Evolutionary conservation across 2,888 invertebrate genomes (phyloP).

Genomic region (Lithophane semibrunnea): DNA sequence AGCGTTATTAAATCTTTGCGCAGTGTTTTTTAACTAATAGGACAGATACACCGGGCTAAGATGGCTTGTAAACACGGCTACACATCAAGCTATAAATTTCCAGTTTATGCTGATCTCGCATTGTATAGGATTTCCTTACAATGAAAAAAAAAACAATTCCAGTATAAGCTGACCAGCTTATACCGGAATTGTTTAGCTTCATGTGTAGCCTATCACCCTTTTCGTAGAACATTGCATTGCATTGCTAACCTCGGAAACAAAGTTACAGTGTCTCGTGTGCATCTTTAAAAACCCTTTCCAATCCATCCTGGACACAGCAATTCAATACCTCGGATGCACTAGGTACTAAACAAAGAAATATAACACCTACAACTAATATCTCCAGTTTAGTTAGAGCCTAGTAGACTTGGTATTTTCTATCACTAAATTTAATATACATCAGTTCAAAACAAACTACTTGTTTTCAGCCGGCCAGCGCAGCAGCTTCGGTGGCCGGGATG

Average conservation of each 20-base stretch:
- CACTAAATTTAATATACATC: not conserved
- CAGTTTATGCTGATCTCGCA: too few species aligned
- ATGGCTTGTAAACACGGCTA: too few species aligned
- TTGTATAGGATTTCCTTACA: too few species aligned
- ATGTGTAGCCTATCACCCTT: too few species aligned
- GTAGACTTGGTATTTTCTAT: not conserved
- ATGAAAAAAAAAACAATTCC: too few species aligned
- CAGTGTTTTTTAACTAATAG: not conserved
- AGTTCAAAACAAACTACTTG: not conserved
- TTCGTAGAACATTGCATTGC: not conserved
- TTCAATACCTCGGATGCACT: not conserved
- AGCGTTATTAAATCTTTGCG: too few species aligned
- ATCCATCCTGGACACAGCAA: not conserved
- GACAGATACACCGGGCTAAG: not conserved
- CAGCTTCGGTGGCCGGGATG: constrained; percentile 82
- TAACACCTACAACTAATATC: not conserved
- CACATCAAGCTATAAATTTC: too few species aligned
- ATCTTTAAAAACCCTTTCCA: not conserved
- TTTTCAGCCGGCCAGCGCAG: constrained; percentile 83
- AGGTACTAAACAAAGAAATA: not conserved
- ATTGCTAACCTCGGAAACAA: not conserved
- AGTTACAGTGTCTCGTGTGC: too few species aligned
- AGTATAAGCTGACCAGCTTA: too few species aligned
- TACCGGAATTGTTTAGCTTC: too few species aligned
- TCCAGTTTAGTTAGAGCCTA: too few species aligned